Evolutionary conservation across 2,888 invertebrate genomes (phyloP), one percentile per base, ranked within the genome.

Genomic region (Priocnemis perturbator): DNA sequence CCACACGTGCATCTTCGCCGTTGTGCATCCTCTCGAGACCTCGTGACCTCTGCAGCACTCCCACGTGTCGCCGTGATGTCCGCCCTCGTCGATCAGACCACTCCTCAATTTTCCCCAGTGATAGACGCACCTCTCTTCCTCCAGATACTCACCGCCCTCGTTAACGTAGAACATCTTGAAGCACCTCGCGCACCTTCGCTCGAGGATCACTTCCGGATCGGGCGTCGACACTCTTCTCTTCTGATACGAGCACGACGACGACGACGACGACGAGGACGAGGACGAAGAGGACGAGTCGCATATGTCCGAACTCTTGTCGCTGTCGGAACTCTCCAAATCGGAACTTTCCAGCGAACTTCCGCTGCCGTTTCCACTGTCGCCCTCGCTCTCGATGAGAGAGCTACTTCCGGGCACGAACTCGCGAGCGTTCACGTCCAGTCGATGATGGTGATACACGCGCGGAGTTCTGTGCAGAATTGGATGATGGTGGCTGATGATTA

Each of bases 51-150:
- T 89, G 84, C 96, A 96, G 83, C 96, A 96, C 9, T 91, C 90
- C 88, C 93, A 94, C 15, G 80, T 81, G 21, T 85, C 79, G 5
- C 77, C 69, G 64, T 79, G 77, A 9, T 67, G 69, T 3, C 73
- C 67, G 15, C 66, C 70, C 17, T 61, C 55, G 11, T 69, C 66
- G 2, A 50, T 19, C 0, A 37, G 55, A 67, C 81, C 65, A 89
- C 90, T 23, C 89, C 89, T 56, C 26, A 94, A 89, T 81, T 95
- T 95, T 21, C 98, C 98, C 94, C 95, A 96, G 87, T 99, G 99
- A 88, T 96, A 96, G 19, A 91, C 86, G 89, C 99, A 99, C 67
- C 92, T 91, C 75, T 96, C 96, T 56, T 92, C 65, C 11, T 44
- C n/a, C 0, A 79, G 15, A 86, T 96, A 96, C 84, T 94, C 92